Conservation (phyloP, 2,113 vertebrate species). For the Gallinago undulata region DNA sequence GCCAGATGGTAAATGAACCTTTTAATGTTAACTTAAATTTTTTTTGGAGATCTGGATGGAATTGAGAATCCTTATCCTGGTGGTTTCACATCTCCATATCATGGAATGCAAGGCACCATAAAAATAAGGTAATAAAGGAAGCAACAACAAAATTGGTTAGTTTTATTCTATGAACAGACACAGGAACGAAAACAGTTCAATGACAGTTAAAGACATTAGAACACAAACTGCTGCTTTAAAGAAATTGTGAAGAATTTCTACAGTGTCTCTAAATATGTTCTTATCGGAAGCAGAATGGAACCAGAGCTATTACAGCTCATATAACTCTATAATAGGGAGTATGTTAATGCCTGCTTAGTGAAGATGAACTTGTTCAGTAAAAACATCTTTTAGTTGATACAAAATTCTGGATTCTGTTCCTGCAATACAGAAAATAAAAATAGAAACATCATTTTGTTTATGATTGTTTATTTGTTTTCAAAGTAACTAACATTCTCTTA, state of each 20-base stretch:
- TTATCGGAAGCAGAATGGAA: neutral
- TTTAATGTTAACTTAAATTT: neutral
- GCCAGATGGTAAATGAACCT: slow-evolving; percentile 29
- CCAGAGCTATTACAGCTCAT: neutral
- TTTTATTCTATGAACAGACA: neutral
- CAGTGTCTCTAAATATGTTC: neutral
- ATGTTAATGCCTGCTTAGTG: neutral
- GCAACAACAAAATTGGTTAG: neutral
- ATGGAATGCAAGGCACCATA: neutral
- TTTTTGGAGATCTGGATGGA: neutral
- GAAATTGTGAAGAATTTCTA: neutral
- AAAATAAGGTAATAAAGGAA: slow-evolving; percentile 2
- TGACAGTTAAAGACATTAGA: neutral
- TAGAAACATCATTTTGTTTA: neutral
- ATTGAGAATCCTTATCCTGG: neutral
- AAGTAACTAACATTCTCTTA: neutral
- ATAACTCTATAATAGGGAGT: neutral
- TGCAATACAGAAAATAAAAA: neutral
- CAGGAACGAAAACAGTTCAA: neutral
- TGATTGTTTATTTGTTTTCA: neutral
- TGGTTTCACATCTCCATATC: neutral
- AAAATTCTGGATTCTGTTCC: neutral
- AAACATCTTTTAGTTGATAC: neutral
- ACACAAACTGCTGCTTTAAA: neutral
- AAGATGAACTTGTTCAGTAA: neutral